Evolutionary conservation across 2,797 vertebrate genomes (phyloP).

Genomic region (Syngnathus rostellatus): DNA sequence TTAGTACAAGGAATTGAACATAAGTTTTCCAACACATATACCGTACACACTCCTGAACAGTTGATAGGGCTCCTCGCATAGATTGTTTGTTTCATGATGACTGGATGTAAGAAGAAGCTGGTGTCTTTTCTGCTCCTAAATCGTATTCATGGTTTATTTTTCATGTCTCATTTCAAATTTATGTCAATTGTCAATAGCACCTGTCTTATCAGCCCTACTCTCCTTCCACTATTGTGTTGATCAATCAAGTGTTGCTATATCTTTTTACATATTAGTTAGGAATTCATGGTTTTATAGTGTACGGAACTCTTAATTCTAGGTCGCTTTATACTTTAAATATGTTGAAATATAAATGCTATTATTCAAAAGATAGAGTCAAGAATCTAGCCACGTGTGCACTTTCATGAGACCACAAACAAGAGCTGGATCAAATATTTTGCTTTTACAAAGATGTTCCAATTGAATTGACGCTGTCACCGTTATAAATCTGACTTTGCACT

Average conservation of each 20-base stretch:
- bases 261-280: neutral
- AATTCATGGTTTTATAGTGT: too few species aligned
- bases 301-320: too few species aligned
- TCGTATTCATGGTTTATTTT: neutral
- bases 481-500: too few species aligned
- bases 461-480: too few species aligned
- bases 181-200: neutral
- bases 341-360: too few species aligned
- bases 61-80: neutral
- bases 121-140: neutral
- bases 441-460: too few species aligned
- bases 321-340: too few species aligned
- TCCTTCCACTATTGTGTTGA: neutral
- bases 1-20: conserved; percentile 25
- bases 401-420: too few species aligned
- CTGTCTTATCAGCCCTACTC: neutral
- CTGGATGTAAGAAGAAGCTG: neutral
- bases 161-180: neutral
- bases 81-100: neutral
- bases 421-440: too few species aligned
- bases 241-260: neutral
- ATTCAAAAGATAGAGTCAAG: too few species aligned
- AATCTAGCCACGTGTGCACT: too few species aligned
- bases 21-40: conserved; percentile 9
- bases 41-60: neutral